Evolutionary conservation across 2,797 vertebrate species (phyloP).

Genomic region (Coccyzus lansbergi): DNA sequence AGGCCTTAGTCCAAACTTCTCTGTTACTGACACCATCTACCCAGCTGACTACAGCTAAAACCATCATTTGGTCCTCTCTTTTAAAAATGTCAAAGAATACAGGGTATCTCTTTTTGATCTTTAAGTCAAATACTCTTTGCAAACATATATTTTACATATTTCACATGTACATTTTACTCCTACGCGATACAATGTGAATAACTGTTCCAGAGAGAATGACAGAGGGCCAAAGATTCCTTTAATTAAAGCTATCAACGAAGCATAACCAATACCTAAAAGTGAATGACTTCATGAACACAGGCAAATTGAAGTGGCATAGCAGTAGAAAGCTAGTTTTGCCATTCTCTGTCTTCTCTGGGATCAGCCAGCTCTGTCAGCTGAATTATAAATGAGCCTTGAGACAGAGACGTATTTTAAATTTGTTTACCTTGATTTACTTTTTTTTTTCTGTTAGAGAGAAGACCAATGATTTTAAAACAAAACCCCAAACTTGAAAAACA

Average conservation of each 20-base stretch:
- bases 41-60: not conserved
- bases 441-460: not conserved
- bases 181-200: not conserved
- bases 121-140: not conserved
- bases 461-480: not conserved
- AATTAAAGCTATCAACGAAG: slow-evolving; percentile 6
- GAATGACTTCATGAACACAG: not conserved
- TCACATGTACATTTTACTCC: not conserved
- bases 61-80: not conserved
- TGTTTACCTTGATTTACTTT: not conserved
- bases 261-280: not conserved
- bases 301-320: slow-evolving; percentile 26
- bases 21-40: not conserved
- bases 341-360: not conserved
- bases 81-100: not conserved
- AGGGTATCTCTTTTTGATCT: not conserved
- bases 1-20: not conserved
- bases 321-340: slow-evolving; percentile 7
- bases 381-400: not conserved
- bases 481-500: not conserved
- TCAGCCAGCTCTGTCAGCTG: not conserved
- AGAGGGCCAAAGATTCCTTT: not conserved
- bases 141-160: not conserved
- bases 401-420: not conserved
- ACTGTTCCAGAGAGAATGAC: not conserved